Evolutionary conservation across 2,113 vertebrate species (phyloP).

Genomic region (Lycaon pictus): DNA sequence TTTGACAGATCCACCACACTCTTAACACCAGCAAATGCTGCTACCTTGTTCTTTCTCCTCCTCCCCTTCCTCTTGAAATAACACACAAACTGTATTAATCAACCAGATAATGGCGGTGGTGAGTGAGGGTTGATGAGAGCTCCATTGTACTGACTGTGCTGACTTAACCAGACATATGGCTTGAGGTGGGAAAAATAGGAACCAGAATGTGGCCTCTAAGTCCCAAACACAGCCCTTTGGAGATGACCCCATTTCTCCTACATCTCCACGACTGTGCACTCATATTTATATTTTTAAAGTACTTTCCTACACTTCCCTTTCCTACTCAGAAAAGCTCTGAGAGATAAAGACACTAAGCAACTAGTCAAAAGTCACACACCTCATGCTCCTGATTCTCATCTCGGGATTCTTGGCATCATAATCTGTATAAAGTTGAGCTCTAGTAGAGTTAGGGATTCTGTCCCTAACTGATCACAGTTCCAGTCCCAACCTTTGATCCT

Average conservation of each 20-base stretch:
- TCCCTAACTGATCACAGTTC: not conserved
- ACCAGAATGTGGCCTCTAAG: conserved; percentile 13
- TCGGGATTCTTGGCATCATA: not conserved
- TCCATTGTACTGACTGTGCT: not conserved
- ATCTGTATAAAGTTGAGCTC: not conserved
- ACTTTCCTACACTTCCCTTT: not conserved
- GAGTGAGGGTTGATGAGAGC: conserved; percentile 43
- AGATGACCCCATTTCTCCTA: not conserved
- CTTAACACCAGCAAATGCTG: conserved; percentile 39
- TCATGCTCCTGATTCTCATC: not conserved
- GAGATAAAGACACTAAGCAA: not conserved
- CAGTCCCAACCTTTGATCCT: too few relatives aligned
- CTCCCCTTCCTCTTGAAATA: not conserved
- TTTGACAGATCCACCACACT: conserved; percentile 68
- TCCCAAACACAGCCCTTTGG: not conserved
- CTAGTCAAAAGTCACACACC: not conserved
- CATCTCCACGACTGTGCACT: not conserved
- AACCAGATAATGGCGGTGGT: conserved; percentile 8
- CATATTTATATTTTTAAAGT: not conserved
- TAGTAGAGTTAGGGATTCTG: not conserved
- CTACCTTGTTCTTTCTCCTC: conserved; percentile 44
- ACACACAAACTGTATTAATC: conserved; percentile 39
- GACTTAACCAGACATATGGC: not conserved
- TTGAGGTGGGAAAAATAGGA: conserved; percentile 45
- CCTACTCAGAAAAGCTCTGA: conserved; percentile 5